Evolutionary conservation across 2,113 vertebrate genomes (phyloP).

Genomic region (Balaeniceps rex): DNA sequence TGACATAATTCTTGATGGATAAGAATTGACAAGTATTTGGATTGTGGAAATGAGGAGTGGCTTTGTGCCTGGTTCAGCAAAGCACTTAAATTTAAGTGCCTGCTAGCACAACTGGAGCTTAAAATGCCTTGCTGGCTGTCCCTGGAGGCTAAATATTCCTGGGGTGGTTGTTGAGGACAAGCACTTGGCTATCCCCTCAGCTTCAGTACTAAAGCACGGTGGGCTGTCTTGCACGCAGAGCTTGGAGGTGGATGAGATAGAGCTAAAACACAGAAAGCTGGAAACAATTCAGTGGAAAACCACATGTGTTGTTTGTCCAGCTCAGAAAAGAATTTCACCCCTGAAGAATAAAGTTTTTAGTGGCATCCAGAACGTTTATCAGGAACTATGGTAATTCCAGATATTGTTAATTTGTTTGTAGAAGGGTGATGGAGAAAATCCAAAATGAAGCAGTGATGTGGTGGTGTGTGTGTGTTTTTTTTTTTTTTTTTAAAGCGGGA

Average conservation of each 20-base stretch:
- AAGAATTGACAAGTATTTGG: background rate
- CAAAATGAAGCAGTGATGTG: background rate
- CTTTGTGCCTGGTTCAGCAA: conserved; percentile 7
- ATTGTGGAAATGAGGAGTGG: background rate
- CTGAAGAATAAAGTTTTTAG: background rate
- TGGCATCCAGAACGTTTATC: background rate
- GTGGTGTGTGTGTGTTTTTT: no score
- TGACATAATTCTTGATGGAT: background rate
- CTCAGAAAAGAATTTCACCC: background rate
- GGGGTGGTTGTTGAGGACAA: background rate
- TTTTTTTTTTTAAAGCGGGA: background rate
- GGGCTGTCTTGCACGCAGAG: background rate
- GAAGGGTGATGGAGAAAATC: background rate
- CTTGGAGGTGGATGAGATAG: background rate
- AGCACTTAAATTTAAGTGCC: background rate
- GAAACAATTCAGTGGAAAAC: background rate
- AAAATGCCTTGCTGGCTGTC: background rate
- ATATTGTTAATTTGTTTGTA: background rate
- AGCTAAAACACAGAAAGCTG: background rate
- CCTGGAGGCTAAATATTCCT: background rate
- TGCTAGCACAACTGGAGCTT: background rate
- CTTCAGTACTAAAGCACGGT: background rate
- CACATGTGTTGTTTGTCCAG: background rate
- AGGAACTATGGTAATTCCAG: background rate
- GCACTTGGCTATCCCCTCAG: background rate